phyloP scores from a whole-genome alignment of 2,797 vertebrate species.

The Muscicapa striata region DNA sequence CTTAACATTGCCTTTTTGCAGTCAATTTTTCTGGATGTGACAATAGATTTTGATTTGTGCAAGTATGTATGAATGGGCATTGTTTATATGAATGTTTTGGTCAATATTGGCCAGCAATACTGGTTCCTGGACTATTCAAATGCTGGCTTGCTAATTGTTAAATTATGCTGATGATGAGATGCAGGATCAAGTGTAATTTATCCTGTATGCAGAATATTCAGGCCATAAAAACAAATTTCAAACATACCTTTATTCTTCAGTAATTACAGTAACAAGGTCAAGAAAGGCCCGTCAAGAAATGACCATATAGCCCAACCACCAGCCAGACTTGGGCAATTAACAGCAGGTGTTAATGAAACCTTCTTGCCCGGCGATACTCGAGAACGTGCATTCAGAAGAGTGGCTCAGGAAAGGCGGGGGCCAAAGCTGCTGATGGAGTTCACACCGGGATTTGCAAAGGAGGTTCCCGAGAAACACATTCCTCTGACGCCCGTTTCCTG shows the following conservation, averaged over 20 bases:
- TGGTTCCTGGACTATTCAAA: background rate
- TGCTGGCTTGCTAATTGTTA: background rate
- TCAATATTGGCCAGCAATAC: background rate
- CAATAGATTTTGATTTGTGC: background rate
- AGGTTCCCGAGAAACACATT: fast-evolving
- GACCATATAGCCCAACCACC: background rate
- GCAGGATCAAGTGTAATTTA: background rate
- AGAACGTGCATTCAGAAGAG: background rate
- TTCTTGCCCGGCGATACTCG: background rate
- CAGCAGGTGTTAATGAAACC: background rate
- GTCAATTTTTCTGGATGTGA: background rate
- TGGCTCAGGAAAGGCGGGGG: background rate
- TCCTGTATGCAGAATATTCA: background rate
- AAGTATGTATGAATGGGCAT: background rate
- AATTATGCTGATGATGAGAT: background rate
- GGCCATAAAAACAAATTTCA: conserved; percentile 25
- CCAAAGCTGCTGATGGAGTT: background rate
- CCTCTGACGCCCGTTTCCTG: background rate
- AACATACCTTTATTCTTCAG: conserved; percentile 6
- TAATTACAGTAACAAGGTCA: conserved; percentile 35
- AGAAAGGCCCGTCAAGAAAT: background rate
- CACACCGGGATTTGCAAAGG: background rate
- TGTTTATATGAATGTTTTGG: background rate
- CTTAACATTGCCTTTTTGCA: background rate
- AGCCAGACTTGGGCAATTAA: background rate